A percentile compares a stretch with the other conserved stretches of the same genome.
Conservation (phyloP, 2,113 vertebrate species). For the Solenodon paradoxus region DNA sequence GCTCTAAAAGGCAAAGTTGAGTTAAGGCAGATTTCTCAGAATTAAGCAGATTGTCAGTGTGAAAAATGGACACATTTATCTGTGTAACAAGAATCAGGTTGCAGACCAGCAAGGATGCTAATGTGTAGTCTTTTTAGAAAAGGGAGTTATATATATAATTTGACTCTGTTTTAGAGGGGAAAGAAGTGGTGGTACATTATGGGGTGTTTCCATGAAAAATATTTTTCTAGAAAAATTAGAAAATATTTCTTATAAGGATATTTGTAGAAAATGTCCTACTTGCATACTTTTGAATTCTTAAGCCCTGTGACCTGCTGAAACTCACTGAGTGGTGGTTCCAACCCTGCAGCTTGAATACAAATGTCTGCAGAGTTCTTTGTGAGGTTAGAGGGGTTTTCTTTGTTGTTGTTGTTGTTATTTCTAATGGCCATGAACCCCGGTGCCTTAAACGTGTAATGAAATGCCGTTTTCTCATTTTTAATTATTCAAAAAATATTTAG, state of each 20-base stretch:
- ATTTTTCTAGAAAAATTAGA: neutral
- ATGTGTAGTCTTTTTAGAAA: neutral
- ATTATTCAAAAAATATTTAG: neutral
- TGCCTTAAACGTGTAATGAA: constrained; percentile 7
- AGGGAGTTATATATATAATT: neutral
- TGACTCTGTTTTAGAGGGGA: neutral
- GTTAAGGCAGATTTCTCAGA: neutral
- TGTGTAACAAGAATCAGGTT: neutral
- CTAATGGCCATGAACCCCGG: neutral
- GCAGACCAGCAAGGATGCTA: neutral
- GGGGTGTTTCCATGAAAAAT: neutral
- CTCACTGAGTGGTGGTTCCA: neutral
- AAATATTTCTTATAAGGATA: neutral
- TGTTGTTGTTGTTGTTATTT: too few relatives aligned
- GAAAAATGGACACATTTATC: neutral
- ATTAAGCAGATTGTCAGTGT: neutral
- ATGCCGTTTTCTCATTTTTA: neutral
- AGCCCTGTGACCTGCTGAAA: neutral
- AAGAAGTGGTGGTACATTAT: neutral
- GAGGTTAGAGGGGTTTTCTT: neutral
- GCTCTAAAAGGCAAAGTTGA: neutral
- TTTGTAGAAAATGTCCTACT: neutral
- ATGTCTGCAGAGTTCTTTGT: neutral
- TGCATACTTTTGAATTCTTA: neutral
- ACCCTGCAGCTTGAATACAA: neutral